Evolutionary conservation across 64 coral and sea anemone species (phyloP), one percentile per base, ranked within the genome.

Genomic region (Stylophora pistillata): DNA sequence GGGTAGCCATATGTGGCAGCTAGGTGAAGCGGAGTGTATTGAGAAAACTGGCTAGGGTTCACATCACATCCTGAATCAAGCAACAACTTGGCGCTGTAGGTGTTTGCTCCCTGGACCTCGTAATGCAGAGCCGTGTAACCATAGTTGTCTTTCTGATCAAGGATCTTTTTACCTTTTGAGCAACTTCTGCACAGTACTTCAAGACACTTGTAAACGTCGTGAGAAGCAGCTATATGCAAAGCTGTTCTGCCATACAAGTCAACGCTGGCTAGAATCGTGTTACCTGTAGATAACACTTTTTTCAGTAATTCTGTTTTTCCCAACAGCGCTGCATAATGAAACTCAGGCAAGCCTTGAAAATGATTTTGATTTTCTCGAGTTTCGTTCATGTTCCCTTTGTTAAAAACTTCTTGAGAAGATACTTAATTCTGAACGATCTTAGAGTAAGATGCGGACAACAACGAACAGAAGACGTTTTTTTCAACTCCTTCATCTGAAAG

Each of bases 81-180:
- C 1, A 95, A 84, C 20, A 76, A 18, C 55, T 91, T 90, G 2
- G 79, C 77, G 23, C 81, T 75, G 62, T 85, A 66, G 70, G 64
- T 83, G 25, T 82, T 72, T 18, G 89, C 63, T 60, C 76, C 47
- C 20, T 91, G 93, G 0, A 91, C 93, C 9, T 89, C 89, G 55
- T 95, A 95, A 15, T 95, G 93, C 12, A 95, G 83, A 32, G 83
- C 75, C 18, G 76, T 84, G 57, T 74, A 91, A 18, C 93, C 84
- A 70, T 84, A 95, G 55, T 55, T 81, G 25, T 95, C 93, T 2
- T 71, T 20, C 20, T 30, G 69, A 66, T 91, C 86, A 15, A 95
- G 34, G 26, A 76, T 87, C 53, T 91, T 41, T 53, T 16, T 52
- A 28, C 82, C 77, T 68, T 21, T 34, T 26, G 30, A 87, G 52